These are phyloP conservation scores for Acanthornis magna DNA, from an alignment of 2,797 vertebrate genomes.

Conservation along the genomic window DNA sequence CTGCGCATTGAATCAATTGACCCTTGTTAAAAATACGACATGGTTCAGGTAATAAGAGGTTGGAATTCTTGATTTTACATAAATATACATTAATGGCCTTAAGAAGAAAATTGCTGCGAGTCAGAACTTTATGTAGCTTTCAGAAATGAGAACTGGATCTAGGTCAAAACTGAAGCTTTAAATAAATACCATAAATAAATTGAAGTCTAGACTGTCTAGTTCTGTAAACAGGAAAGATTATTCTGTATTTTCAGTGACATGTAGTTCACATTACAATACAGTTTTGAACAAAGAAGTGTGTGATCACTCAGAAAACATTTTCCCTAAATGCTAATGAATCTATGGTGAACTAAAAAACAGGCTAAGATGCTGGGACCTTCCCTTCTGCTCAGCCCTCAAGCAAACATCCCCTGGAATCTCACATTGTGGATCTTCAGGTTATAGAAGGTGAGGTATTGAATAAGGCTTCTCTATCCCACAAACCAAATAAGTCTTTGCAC, in stretches of 20 bases:
- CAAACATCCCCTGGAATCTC: not conserved
- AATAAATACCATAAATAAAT: constrained; percentile 34
- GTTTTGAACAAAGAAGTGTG: not conserved
- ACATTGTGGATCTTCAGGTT: not conserved
- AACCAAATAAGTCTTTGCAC: not conserved
- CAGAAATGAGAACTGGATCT: constrained; percentile 13
- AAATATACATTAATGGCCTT: not conserved
- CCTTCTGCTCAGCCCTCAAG: not conserved
- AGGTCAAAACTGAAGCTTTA: constrained; percentile 39
- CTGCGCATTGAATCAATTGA: not conserved
- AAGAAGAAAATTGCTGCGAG: not conserved
- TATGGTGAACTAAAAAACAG: not conserved
- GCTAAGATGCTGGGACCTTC: not conserved
- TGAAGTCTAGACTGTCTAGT: not conserved
- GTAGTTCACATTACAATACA: not conserved
- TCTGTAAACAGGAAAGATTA: constrained; percentile 18
- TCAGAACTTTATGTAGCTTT: not conserved
- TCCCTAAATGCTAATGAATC: not conserved
- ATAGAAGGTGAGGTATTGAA: not conserved
- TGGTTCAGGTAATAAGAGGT: not conserved
- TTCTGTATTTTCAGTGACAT: constrained; percentile 9
- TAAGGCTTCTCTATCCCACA: not conserved
- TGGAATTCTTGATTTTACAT: not conserved
- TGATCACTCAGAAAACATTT: not conserved
- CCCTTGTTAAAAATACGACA: not conserved